Evolutionary conservation across 2,113 vertebrate genomes (phyloP), one percentile per base, ranked within the genome.

Genomic region (Strigops habroptila): DNA sequence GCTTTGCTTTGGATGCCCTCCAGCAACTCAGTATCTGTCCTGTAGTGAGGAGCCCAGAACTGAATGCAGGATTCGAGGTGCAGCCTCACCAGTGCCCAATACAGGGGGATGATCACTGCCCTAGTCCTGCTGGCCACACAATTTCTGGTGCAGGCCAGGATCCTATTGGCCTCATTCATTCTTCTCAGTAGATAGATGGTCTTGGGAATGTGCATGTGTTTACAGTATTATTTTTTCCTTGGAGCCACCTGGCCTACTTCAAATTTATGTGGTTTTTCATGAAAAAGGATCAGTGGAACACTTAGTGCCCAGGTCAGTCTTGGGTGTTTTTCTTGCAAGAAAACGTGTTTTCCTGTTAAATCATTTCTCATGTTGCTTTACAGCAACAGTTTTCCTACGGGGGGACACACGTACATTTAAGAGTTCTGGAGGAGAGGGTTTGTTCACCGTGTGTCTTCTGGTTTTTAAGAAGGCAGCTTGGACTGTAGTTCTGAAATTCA

Each of bases 61-160:
- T 39, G 59, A 27, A 68, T 4, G 8, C 23, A 31, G 35, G 15
- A 53, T 16, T 91, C 0, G 0, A 57, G 24, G 31, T 76, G 31
- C 14, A 5, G 30, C 57, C 51, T 75, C 27, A 18, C 18, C 53
- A 65, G 35, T 74, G 70, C 31, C 0, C 0, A 41, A 10, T 15
- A n/a, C 12, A 46, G 35, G 21, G 43, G 41, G 3, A 27, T 1
- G 2, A 9, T 67, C 18, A 11, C 24, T 63, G 31, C 19, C 37
- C n/a, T 64, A 3, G 4, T 71, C 11, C 53, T 71, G 12, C 64
- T 90, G 59, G 8, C 18, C 28, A 24, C 6, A 2, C 3, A 12
- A 1, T 12, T 67, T 14, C 41, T 67, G 24, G 23, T 71, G 46
- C 23, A 51, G 11, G 15, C 18, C n/a, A 79, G 33, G 33, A 18